These are phyloP conservation scores for Cassiopea andromeda DNA, from an alignment of 30 jellyfish, hydroid and myxozoan genomes.

Conservation along the genomic window DNA sequence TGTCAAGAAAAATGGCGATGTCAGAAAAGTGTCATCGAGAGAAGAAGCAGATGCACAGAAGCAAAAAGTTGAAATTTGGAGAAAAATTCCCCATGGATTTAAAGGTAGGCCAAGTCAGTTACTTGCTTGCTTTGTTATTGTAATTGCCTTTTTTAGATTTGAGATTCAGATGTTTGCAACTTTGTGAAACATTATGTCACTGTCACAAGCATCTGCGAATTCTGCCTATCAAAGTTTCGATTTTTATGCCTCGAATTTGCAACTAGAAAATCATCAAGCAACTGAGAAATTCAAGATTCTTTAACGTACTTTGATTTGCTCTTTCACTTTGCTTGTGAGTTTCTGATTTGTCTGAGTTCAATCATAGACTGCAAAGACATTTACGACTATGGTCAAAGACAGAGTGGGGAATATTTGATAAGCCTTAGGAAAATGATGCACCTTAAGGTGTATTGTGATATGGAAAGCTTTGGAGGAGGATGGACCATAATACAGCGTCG, in stretches of 20 bases:
- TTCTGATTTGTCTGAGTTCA: neutral
- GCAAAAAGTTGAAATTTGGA: neutral
- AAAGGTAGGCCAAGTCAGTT: neutral
- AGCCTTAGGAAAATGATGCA: neutral
- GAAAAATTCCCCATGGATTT: neutral
- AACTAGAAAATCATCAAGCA: too few relatives aligned
- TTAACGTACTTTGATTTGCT: neutral
- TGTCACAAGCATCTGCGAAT: neutral
- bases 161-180: too few relatives aligned
- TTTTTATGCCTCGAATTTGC: neutral
- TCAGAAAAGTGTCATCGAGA: neutral
- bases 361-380: constrained; percentile 13
- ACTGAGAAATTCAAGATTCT: neutral
- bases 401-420: constrained; percentile 6
- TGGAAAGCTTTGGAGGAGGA: constrained; percentile 43
- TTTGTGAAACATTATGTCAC: too few relatives aligned
- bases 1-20: neutral
- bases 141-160: neutral
- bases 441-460: constrained; percentile 11
- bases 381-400: neutral
- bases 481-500: constrained; percentile 34
- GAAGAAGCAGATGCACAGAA: neutral
- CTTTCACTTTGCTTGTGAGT: neutral
- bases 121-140: neutral
- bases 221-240: neutral